Base-by-base conservation (phyloP, 2,113 vertebrate species). In the Chaenocephalus aceratus region DNA sequence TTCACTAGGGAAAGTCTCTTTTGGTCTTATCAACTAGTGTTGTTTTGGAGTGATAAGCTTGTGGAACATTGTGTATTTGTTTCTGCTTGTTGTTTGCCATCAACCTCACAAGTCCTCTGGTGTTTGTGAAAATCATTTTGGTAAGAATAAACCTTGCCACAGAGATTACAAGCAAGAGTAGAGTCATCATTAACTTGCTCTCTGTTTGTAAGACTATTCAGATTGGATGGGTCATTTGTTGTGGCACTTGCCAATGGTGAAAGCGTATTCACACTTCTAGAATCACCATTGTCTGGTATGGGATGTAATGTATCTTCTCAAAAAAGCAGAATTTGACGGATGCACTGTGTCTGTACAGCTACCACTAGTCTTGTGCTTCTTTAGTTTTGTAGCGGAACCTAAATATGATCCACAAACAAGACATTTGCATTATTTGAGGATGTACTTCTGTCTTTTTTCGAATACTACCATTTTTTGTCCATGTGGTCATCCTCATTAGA, bases 71-170 rank as follows among this genome's bases (percentile, higher is more conserved):
- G 54, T 44, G 45, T 59, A 18, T 70, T 21, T 45, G 23, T 53
- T 41, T 48, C 26, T 8, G 7, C 68, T 21, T 77, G 64, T 34
- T 10, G 10, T 60, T 82, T 61, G 59, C 30, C 18, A 10, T 34
- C 7, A n/a, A 58, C 49, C 53, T 18, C 26, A 66, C 77, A 87
- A 10, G n/a, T 69, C 67, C 62, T 80, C 76, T 77, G 72, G 48
- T 89, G 84, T 76, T 86, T 69, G 4, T 74, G 41, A 77, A 14
- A 3, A 30, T 79, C 72, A 45, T 72, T 75, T 23, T 1, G 21
- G 51, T 74, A 67, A 23, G 72, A 77, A 53, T 59, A 80, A 54
- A 58, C 65, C 41, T 78, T 80, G n/a, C 65, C 26, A 59, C 80
- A 86, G 6, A 34, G 14, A n/a, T 2, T 13, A 53, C 77, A 86